A percentile compares a stretch with the other conserved stretches of the same genome.
Conservation (phyloP, 2,888 invertebrate species). For the Dryobota labecula region DNA sequence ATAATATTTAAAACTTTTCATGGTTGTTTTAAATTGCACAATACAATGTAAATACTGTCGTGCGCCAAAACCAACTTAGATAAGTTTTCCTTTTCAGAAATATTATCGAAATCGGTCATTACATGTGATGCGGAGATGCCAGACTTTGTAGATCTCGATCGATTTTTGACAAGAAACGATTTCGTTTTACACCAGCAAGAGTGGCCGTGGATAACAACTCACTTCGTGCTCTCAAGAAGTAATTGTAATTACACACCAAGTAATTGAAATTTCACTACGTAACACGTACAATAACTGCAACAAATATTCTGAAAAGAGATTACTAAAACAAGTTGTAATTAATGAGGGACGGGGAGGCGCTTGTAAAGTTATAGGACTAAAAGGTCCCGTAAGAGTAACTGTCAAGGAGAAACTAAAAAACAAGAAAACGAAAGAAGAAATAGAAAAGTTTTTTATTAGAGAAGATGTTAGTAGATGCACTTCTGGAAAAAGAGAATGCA, state of each 20-base stretch:
- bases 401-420: slow-evolving; percentile 10
- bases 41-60: not conserved
- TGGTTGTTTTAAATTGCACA: slow-evolving; percentile 2
- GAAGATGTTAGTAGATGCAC: slow-evolving; percentile 42
- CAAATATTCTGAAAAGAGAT: slow-evolving; percentile 21
- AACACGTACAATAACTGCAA: slow-evolving; percentile 22
- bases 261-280: slow-evolving; percentile 22
- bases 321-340: slow-evolving; percentile 23
- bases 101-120: not conserved
- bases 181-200: not conserved
- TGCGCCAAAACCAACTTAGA: not conserved
- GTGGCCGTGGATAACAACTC: not conserved
- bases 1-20: not conserved
- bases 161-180: not conserved
- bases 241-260: not conserved
- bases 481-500: slow-evolving; percentile 30
- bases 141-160: not conserved
- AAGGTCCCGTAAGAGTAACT: slow-evolving; percentile 15
- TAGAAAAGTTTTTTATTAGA: slow-evolving; percentile 31
- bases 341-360: slow-evolving; percentile 4
- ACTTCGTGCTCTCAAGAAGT: slow-evolving; percentile 1
- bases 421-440: slow-evolving; percentile 18
- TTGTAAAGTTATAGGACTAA: slow-evolving; percentile 19
- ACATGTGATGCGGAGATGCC: not conserved
- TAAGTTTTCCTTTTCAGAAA: slow-evolving; percentile 1